phyloP scores from a whole-genome alignment of 2,888 invertebrate species.

The Apamea sordens region DNA sequence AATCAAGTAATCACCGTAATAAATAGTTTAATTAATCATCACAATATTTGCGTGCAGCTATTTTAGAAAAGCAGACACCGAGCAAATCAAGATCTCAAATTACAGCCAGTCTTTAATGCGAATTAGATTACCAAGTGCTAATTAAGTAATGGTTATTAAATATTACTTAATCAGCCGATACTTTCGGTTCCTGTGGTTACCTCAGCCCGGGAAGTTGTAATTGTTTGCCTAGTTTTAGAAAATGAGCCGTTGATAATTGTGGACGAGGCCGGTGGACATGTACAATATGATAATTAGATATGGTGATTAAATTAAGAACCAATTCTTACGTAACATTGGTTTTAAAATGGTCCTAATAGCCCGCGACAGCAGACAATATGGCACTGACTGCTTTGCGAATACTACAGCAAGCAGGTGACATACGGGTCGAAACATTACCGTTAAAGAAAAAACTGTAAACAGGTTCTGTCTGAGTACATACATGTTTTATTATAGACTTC shows the following conservation, averaged over 20 bases:
- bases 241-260: conserved; percentile 68
- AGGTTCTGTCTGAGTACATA: conserved; percentile 31
- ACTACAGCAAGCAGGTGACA: conserved; percentile 37
- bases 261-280: conserved; percentile 66
- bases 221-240: conserved; percentile 64
- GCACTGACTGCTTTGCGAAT: conserved; percentile 18
- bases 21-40: conserved; percentile 25
- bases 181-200: conserved; percentile 66
- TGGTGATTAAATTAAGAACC: conserved; percentile 57
- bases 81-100: conserved; percentile 34
- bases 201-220: conserved; percentile 69
- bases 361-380: background rate
- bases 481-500: conserved; percentile 15
- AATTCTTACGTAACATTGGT: conserved; percentile 16
- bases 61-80: conserved; percentile 49
- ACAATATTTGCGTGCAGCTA: conserved; percentile 51
- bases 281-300: conserved; percentile 62
- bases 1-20: background rate
- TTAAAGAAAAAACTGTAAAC: conserved; percentile 46
- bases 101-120: conserved; percentile 13
- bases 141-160: conserved; percentile 29
- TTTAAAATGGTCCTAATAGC: conserved; percentile 5
- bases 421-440: conserved; percentile 45
- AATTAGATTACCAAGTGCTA: conserved; percentile 35
- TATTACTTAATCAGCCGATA: conserved; percentile 35